Evolutionary conservation across 2,113 vertebrate species (phyloP).

Genomic region (Origma solitaria): DNA sequence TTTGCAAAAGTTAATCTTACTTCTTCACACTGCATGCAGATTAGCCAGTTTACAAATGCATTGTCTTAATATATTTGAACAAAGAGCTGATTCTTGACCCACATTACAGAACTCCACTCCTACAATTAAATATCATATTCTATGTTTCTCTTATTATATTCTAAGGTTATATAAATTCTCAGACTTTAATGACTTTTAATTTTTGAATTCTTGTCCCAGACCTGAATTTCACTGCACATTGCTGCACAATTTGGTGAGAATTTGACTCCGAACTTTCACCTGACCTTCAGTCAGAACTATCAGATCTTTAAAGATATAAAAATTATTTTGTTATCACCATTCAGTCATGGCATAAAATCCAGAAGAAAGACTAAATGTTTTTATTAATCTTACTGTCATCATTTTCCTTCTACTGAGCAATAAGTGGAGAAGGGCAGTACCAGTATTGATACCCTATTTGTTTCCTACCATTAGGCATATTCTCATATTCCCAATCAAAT

Average conservation of each 20-base stretch:
- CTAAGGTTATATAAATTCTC: background rate
- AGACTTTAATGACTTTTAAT: background rate
- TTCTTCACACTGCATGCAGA: background rate
- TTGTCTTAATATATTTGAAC: background rate
- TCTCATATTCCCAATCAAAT: background rate
- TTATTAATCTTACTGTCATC: background rate
- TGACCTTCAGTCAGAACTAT: background rate
- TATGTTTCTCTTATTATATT: background rate
- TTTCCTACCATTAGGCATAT: background rate
- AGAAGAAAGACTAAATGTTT: background rate
- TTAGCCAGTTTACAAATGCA: background rate
- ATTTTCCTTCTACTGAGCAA: background rate
- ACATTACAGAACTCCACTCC: background rate
- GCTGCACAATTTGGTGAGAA: background rate
- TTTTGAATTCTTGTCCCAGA: background rate
- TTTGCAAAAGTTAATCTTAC: background rate
- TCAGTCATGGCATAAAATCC: background rate
- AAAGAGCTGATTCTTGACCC: background rate
- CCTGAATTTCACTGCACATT: background rate
- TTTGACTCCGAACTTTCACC: background rate
- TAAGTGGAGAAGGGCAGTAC: background rate
- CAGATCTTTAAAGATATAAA: background rate
- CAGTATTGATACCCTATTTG: background rate
- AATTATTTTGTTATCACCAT: background rate
- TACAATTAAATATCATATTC: background rate